phyloP scores from a whole-genome alignment of 2,113 vertebrate species.

The Scortum barcoo region DNA sequence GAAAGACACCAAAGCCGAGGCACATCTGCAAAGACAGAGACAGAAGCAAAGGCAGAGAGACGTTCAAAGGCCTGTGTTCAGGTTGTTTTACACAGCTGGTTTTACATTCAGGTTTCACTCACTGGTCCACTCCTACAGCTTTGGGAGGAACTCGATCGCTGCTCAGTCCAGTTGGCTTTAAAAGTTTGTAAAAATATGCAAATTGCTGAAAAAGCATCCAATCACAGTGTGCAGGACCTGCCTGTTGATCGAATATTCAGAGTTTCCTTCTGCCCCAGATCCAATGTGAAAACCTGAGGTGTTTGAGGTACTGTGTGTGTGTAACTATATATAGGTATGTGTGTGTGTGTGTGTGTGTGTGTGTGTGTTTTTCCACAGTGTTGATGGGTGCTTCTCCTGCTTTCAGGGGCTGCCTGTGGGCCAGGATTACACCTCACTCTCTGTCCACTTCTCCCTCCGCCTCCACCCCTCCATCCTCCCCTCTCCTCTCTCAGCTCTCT shows the following conservation, averaged over 20 bases:
- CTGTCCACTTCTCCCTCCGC: constrained; percentile 26
- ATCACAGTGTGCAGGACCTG: background rate
- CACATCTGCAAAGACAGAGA: background rate
- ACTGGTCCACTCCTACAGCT: background rate
- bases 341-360: background rate
- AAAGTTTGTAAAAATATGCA: background rate
- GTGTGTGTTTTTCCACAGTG: constrained; percentile 6
- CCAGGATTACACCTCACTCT: constrained; percentile 65
- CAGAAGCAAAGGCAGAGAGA: background rate
- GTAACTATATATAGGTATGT: constrained; percentile 8
- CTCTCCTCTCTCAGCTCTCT: constrained; percentile 54
- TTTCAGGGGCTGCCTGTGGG: constrained; percentile 42
- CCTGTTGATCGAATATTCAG: background rate
- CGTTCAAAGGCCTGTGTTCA: background rate
- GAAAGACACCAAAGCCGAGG: background rate
- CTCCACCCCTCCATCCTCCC: constrained; percentile 45
- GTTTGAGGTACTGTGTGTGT: constrained; percentile 1
- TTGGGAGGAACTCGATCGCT: constrained; percentile 6
- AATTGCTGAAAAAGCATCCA: background rate
- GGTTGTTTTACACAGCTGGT: background rate
- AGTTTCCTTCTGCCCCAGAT: background rate
- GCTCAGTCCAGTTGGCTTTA: background rate
- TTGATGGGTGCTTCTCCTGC: constrained; percentile 21
- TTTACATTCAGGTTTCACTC: background rate
- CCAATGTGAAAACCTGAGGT: background rate